phyloP scores from a whole-genome alignment of 2,888 invertebrate genomes.

The Hirudinaria manillensis region DNA sequence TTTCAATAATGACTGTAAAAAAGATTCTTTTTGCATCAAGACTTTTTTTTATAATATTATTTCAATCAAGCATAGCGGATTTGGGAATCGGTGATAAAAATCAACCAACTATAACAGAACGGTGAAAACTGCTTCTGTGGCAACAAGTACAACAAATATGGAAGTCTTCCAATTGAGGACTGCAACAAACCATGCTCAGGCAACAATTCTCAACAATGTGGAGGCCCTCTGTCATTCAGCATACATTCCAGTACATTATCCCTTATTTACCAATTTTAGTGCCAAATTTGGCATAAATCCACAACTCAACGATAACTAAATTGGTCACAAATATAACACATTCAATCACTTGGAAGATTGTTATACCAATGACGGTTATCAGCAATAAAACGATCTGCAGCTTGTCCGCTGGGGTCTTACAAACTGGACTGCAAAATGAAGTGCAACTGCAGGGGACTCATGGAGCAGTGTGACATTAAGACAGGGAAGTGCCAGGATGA shows the following conservation, averaged over 20 bases:
- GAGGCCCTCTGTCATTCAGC: constrained; percentile 5
- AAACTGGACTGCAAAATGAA: constrained; percentile 1
- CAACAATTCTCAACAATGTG: constrained; percentile 11
- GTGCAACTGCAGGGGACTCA: constrained; percentile 26
- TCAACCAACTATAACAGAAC: background rate
- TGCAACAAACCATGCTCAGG: constrained; percentile 20
- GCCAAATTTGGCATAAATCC: background rate
- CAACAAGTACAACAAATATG: constrained; percentile 16
- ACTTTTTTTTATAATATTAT: no score
- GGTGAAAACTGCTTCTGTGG: constrained; percentile 10
- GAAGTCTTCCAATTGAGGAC: background rate
- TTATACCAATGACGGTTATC: background rate
- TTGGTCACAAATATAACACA: background rate
- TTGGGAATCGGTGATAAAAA: background rate
- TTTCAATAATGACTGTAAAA: no score
- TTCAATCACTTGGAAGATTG: background rate
- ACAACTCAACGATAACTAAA: background rate
- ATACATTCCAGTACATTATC: background rate
- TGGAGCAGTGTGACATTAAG: constrained; percentile 25
- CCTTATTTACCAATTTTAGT: background rate
- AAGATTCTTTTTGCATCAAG: no score
- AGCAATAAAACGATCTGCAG: background rate
- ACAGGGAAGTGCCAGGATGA: constrained; percentile 19
- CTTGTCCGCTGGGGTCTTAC: constrained; percentile 30
- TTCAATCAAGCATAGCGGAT: no score